Conservation (phyloP, 2,888 invertebrate species). For the Bugulina stolonifera region DNA sequence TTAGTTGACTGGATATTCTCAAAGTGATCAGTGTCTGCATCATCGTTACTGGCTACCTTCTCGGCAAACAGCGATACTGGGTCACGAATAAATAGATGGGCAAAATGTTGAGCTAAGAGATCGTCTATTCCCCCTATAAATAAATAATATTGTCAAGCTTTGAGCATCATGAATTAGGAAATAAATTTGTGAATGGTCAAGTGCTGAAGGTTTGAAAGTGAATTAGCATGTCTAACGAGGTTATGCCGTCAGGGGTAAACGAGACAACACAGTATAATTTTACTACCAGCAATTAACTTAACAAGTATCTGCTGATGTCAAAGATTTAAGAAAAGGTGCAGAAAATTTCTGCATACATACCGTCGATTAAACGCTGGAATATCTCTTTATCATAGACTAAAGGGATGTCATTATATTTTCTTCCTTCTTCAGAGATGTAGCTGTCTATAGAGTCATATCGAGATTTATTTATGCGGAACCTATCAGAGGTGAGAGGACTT, state of each 20-base stretch:
- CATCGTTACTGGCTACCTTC: slow-evolving; percentile 86
- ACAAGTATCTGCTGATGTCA: too few species aligned
- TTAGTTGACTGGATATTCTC: slow-evolving; percentile 99
- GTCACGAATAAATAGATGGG: slow-evolving; percentile 96
- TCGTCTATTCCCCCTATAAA: slow-evolving; percentile 73
- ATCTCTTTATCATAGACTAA: slow-evolving; percentile 77
- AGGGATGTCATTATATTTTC: slow-evolving; percentile 87
- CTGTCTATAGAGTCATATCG: slow-evolving; percentile 96
- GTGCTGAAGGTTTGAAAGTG: too few species aligned
- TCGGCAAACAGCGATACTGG: slow-evolving; percentile 91
- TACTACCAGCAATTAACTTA: too few species aligned
- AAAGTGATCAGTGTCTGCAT: slow-evolving; percentile 93
- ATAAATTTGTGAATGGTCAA: too few species aligned
- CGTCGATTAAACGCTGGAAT: slow-evolving; percentile 74
- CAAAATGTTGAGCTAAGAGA: slow-evolving; percentile 85
- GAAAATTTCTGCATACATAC: too few species aligned
- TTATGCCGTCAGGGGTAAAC: too few species aligned
- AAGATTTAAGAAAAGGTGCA: too few species aligned
- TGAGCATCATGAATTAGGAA: too few species aligned
- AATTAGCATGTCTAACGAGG: too few species aligned
- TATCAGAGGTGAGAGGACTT: slow-evolving; percentile 52
- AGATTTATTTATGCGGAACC: slow-evolving; percentile 64
- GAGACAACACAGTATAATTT: too few species aligned
- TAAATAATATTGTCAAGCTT: too few species aligned
- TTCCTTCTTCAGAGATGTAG: slow-evolving; percentile 83